Conservation (phyloP, 2,888 invertebrate genomes). For the Meliscaeva auricollis region DNA sequence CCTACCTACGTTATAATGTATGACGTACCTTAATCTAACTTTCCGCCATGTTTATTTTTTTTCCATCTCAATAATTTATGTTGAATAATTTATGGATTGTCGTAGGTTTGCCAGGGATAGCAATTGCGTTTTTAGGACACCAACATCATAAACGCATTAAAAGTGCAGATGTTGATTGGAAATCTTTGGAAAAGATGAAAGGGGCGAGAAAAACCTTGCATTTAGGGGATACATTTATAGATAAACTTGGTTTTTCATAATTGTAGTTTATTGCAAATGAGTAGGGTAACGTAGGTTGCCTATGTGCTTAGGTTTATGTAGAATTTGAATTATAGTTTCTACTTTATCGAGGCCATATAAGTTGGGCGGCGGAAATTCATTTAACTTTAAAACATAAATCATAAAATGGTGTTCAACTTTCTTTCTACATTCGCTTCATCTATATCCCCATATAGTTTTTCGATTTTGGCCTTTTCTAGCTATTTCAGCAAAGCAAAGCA, state of each 20-base stretch:
- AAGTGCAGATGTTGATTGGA: background rate
- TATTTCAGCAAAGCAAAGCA: conserved; percentile 32
- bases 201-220: background rate
- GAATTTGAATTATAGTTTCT: background rate
- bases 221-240: conserved; percentile 35
- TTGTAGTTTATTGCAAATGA: no score
- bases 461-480: conserved; percentile 55
- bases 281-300: no score
- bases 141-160: background rate
- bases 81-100: conserved; percentile 35
- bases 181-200: background rate
- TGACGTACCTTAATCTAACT: conserved; percentile 12
- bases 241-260: background rate
- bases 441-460: conserved; percentile 5
- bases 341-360: background rate
- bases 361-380: no score
- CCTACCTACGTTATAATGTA: no score
- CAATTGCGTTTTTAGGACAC: conserved; percentile 35
- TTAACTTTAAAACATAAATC: background rate
- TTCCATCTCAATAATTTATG: conserved; percentile 48
- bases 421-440: background rate
- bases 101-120: conserved; percentile 7
- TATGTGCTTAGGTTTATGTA: no score
- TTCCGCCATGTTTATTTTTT: conserved; percentile 70
- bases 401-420: background rate